These are phyloP conservation scores for Nineta flava DNA, from an alignment of 2,888 invertebrate species.

Conservation along the genomic window DNA sequence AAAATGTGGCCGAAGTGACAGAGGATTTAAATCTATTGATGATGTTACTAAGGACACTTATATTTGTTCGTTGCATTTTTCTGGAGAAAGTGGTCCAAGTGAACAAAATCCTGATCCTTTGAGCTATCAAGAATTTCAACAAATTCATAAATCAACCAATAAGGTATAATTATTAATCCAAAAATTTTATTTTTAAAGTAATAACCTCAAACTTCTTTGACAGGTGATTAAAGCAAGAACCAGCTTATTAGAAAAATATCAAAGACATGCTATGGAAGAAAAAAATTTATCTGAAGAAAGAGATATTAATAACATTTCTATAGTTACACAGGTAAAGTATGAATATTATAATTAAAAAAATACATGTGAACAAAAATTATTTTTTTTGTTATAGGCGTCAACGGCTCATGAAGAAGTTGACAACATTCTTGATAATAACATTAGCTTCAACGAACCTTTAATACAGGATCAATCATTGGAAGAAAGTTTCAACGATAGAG, in stretches of 20 bases:
- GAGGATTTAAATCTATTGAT: slow-evolving; percentile 8
- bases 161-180: slow-evolving; percentile 9
- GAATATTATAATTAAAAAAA: slow-evolving; percentile 6
- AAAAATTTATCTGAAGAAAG: slow-evolving; percentile 2
- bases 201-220: slow-evolving; percentile 8
- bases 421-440: too few species aligned
- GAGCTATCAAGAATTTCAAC: slow-evolving; percentile 11
- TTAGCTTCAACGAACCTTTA: too few species aligned
- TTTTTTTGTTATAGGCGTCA: background rate
- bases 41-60: slow-evolving; percentile 10
- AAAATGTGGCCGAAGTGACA: slow-evolving; percentile 3
- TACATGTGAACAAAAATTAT: slow-evolving; percentile 1
- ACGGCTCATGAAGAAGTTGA: too few species aligned
- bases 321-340: slow-evolving; percentile 7
- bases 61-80: slow-evolving; percentile 10
- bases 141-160: slow-evolving; percentile 12
- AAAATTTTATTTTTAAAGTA: too few species aligned
- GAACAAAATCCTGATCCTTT: slow-evolving; percentile 10
- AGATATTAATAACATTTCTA: slow-evolving; percentile 7
- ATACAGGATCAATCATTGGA: too few species aligned
- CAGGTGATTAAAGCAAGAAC: slow-evolving; percentile 9
- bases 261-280: slow-evolving; percentile 8
- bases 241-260: slow-evolving; percentile 9
- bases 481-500: too few species aligned
- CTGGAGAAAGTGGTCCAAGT: slow-evolving; percentile 9